Percentiles rank a stretch among this genome's conserved stretches.
phyloP scores from a whole-genome alignment of 1,140 invertebrate species.

The Pseudobourletiella spinata region DNA sequence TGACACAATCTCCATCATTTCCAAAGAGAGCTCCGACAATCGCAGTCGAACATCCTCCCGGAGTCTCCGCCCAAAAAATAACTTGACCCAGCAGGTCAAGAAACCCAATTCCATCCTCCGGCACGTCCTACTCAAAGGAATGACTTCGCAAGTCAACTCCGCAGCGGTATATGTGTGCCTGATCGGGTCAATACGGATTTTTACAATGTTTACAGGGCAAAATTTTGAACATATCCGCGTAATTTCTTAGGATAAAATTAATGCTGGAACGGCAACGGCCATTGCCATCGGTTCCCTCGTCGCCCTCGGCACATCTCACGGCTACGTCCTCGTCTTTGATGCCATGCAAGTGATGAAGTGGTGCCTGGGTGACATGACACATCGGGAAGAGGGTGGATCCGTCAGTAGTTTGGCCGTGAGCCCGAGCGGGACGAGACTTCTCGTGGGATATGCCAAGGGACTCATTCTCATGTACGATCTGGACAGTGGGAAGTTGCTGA shows the following conservation, averaged over 20 bases:
- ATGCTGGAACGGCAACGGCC: constrained; percentile 77
- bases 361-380: constrained; percentile 54
- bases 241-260: constrained; percentile 72
- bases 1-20: constrained; percentile 40
- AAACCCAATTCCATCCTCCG: constrained; percentile 61
- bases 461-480: constrained; percentile 76
- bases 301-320: constrained; percentile 86
- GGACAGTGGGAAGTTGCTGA: constrained; percentile 46
- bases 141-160: constrained; percentile 74
- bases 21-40: constrained; percentile 38
- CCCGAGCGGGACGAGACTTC: constrained; percentile 68
- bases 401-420: constrained; percentile 79
- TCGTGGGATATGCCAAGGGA: constrained; percentile 80
- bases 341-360: constrained; percentile 71
- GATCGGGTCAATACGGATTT: too few relatives aligned
- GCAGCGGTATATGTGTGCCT: constrained; percentile 57
- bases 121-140: constrained; percentile 70
- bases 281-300: constrained; percentile 67
- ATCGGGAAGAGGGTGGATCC: constrained; percentile 62
- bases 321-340: constrained; percentile 82
- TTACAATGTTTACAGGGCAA: too few relatives aligned
- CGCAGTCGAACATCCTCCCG: constrained; percentile 37
- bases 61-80: constrained; percentile 33
- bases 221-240: too few relatives aligned
- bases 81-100: constrained; percentile 36